phyloP scores from a whole-genome alignment of 2,797 vertebrate species.

The Carcharodon carcharias region DNA sequence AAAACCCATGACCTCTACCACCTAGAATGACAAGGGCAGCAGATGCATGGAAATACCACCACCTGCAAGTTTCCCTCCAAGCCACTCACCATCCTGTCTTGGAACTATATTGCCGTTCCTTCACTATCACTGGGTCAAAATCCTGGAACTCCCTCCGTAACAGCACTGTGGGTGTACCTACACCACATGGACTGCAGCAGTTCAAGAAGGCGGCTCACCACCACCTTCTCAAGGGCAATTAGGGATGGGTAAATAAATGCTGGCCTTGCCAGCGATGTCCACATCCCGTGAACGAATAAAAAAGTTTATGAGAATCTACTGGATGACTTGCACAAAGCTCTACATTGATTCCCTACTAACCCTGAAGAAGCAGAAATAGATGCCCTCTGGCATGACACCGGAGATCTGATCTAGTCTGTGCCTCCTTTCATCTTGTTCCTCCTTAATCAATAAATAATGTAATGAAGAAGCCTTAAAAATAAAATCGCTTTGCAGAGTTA shows the following conservation, averaged over 20 bases:
- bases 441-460: neutral
- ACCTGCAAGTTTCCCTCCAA: neutral
- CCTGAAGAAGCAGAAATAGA: neutral
- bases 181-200: neutral
- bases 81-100: neutral
- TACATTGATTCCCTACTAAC: neutral
- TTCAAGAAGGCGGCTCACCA: neutral
- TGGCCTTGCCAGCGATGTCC: neutral
- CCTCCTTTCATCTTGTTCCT: neutral
- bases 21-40: neutral
- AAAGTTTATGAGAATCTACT: neutral
- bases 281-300: neutral
- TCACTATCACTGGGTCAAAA: neutral
- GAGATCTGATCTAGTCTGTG: neutral
- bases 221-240: neutral
- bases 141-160: neutral
- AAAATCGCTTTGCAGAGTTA: neutral
- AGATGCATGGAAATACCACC: neutral
- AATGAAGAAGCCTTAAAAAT: neutral
- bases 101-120: neutral
- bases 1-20: neutral
- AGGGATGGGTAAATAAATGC: neutral
- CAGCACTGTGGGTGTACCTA: neutral
- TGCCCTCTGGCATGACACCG: neutral
- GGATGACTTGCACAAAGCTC: neutral